Percentiles rank a stretch among this genome's conserved stretches.
phyloP scores from a whole-genome alignment of 2,797 vertebrate genomes.

The Acanthornis magna region DNA sequence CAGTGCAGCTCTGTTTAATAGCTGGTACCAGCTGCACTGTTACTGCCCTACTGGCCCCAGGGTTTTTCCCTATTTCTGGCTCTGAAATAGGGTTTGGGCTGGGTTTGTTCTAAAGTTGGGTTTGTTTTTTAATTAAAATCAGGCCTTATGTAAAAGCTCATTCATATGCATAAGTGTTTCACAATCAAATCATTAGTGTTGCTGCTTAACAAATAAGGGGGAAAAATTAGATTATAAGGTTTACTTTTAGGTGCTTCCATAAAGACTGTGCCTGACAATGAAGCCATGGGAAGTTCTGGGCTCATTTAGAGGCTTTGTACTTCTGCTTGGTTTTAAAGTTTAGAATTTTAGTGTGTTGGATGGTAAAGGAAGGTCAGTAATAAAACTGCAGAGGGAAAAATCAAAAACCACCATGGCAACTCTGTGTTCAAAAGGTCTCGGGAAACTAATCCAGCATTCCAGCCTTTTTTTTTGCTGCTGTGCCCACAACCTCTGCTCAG shows the following conservation, averaged over 20 bases:
- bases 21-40: not conserved
- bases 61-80: not conserved
- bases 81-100: not conserved
- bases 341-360: not conserved
- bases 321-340: not conserved
- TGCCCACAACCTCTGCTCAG: not conserved
- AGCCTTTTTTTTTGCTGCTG: not conserved
- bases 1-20: not conserved
- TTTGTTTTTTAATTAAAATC: not conserved
- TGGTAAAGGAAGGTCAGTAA: not conserved
- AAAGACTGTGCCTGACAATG: not conserved
- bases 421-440: not conserved
- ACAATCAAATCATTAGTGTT: slow-evolving; percentile 1
- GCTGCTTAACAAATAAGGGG: slow-evolving; percentile 10
- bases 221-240: not conserved
- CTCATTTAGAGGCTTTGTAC: not conserved
- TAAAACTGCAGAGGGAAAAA: not conserved
- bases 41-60: not conserved
- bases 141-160: not conserved
- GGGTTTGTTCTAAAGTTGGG: not conserved
- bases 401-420: not conserved
- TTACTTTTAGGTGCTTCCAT: not conserved
- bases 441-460: not conserved
- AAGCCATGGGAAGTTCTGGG: not conserved
- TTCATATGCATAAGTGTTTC: slow-evolving; percentile 22